phyloP scores from a whole-genome alignment of 1,140 invertebrate species.

The Palaemon carinicauda region DNA sequence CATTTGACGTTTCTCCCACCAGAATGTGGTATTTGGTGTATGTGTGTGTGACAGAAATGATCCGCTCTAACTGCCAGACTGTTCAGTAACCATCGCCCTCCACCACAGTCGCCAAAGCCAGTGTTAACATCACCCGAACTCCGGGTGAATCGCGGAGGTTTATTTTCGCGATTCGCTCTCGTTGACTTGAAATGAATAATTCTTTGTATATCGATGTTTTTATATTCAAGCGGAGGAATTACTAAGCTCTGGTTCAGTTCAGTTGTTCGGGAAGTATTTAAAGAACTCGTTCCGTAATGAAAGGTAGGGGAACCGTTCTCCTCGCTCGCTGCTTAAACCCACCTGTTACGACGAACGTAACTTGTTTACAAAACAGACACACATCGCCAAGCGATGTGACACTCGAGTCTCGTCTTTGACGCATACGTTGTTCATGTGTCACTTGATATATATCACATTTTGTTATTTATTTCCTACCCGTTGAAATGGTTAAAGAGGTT shows the following conservation, averaged over 20 bases:
- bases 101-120: not conserved
- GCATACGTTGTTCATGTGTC: not conserved
- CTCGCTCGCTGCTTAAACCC: not conserved
- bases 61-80: too few species aligned
- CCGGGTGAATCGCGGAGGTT: not conserved
- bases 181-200: too few species aligned
- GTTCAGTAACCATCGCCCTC: not conserved
- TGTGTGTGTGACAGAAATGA: too few species aligned
- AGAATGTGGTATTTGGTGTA: too few species aligned
- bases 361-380: slow-evolving; percentile 46
- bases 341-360: slow-evolving; percentile 46
- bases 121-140: not conserved
- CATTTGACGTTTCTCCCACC: too few species aligned
- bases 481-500: too few species aligned
- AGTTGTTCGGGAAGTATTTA: not conserved
- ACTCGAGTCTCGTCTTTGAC: not conserved
- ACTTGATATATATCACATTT: not conserved
- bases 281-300: too few species aligned
- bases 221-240: too few species aligned
- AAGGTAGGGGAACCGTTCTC: not conserved
- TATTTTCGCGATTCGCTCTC: slow-evolving; percentile 29
- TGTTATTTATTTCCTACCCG: too few species aligned
- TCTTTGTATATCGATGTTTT: too few species aligned
- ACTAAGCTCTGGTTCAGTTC: too few species aligned
- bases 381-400: slow-evolving; percentile 28